phyloP scores from a whole-genome alignment of 2,113 vertebrate species.

The Irena cyanogastra region DNA sequence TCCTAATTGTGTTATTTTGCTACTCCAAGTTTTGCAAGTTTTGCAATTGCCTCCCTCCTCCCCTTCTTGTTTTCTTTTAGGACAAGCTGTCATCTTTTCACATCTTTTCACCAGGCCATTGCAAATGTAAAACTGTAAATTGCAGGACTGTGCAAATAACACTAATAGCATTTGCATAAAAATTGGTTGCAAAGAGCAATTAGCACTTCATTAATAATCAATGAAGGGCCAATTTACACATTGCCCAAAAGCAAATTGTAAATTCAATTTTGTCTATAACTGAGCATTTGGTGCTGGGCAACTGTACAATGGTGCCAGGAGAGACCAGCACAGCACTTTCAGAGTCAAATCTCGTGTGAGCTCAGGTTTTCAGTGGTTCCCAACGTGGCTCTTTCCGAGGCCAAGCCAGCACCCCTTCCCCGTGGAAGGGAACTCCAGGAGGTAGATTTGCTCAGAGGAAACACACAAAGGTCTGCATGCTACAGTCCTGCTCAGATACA shows the following conservation, averaged over 20 bases:
- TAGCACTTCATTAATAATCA: constrained; percentile 83
- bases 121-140: constrained; percentile 69
- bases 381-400: background rate
- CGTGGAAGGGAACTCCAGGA: background rate
- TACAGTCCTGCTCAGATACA: background rate
- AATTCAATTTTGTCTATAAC: constrained; percentile 70
- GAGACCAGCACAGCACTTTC: background rate
- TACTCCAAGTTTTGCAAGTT: constrained; percentile 61
- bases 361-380: background rate
- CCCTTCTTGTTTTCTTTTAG: constrained; percentile 40
- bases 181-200: constrained; percentile 79
- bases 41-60: background rate
- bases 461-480: background rate
- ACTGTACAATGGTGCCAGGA: constrained; percentile 23
- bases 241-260: constrained; percentile 76
- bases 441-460: background rate
- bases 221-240: constrained; percentile 80
- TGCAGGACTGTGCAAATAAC: constrained; percentile 66
- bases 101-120: constrained; percentile 36
- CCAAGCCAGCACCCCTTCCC: background rate
- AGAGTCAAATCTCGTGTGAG: background rate
- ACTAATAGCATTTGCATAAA: constrained; percentile 70
- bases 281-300: constrained; percentile 60
- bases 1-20: constrained; percentile 55
- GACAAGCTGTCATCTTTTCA: constrained; percentile 61